A percentile compares a stretch with the other conserved stretches of the same genome.
Evolutionary conservation across 2,797 vertebrate species (phyloP).

Genomic region (Bovichtus diacanthus): DNA sequence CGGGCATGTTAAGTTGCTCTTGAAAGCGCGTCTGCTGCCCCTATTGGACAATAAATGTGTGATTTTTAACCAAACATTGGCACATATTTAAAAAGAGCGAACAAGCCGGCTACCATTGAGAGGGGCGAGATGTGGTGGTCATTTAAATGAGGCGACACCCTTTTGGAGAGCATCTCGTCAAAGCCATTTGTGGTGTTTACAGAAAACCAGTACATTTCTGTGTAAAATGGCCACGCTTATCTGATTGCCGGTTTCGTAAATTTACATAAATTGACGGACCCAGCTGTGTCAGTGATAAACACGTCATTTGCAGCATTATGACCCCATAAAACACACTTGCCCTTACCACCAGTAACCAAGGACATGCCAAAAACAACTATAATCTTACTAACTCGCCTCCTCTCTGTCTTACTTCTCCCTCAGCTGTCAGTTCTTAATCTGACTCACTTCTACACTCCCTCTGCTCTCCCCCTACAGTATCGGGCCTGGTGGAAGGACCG

Average conservation of each 20-base stretch:
- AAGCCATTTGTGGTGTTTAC: not conserved
- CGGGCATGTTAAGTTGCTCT: not conserved
- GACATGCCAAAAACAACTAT: no score
- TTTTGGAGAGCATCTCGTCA: not conserved
- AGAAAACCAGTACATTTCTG: not conserved
- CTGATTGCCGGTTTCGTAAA: not conserved
- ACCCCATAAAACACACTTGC: not conserved
- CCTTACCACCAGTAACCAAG: not conserved
- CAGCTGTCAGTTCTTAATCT: not conserved
- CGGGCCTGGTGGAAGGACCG: constrained; percentile 89
- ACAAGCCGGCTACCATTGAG: no score
- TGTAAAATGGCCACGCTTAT: not conserved
- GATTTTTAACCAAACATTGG: not conserved
- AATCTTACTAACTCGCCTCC: not conserved
- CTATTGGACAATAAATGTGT: not conserved
- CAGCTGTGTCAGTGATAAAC: no score
- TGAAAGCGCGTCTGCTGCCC: not conserved
- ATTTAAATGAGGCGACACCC: not conserved
- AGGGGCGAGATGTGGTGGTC: not conserved
- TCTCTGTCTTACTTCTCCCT: not conserved
- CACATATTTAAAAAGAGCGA: not conserved
- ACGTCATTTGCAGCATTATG: not conserved
- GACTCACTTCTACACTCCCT: not conserved
- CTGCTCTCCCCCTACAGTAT: constrained; percentile 75
- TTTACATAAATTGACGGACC: not conserved